A percentile compares a stretch with the other conserved stretches of the same genome.
Evolutionary conservation across 2,797 vertebrate genomes (phyloP).

Genomic region (Thunnus albacares): DNA sequence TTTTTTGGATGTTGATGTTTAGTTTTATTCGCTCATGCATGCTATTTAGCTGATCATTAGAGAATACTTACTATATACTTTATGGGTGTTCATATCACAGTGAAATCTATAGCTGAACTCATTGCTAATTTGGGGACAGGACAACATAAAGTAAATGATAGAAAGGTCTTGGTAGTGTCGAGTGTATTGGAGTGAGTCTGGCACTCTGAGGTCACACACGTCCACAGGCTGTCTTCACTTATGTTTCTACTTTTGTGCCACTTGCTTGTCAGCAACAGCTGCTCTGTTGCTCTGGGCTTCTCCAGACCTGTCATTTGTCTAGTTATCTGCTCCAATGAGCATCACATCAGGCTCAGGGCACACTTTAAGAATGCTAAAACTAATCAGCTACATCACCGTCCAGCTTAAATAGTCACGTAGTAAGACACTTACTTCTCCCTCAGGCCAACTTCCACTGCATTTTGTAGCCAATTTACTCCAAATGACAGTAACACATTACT

Average conservation of each 20-base stretch:
- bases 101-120: too few species aligned
- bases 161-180: too few species aligned
- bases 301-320: constrained; percentile 9
- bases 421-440: constrained; percentile 5
- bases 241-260: not conserved
- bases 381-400: constrained; percentile 24
- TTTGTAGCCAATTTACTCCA: not conserved
- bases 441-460: not conserved
- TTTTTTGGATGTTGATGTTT: too few species aligned
- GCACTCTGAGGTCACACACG: not conserved
- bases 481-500: not conserved
- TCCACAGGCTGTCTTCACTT: not conserved
- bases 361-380: constrained; percentile 39
- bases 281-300: constrained; percentile 2
- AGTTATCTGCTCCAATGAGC: constrained; percentile 13
- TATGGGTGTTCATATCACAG: too few species aligned
- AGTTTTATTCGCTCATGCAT: too few species aligned
- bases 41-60: too few species aligned
- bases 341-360: constrained; percentile 33
- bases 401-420: constrained; percentile 17
- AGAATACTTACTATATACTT: too few species aligned
- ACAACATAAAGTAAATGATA: too few species aligned
- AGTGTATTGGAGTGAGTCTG: not conserved
- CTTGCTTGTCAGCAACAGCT: constrained; percentile 8
- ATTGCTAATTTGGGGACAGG: too few species aligned